Evolutionary conservation across 2,888 invertebrate species (phyloP).

Genomic region (Frankliniella intonsa): DNA sequence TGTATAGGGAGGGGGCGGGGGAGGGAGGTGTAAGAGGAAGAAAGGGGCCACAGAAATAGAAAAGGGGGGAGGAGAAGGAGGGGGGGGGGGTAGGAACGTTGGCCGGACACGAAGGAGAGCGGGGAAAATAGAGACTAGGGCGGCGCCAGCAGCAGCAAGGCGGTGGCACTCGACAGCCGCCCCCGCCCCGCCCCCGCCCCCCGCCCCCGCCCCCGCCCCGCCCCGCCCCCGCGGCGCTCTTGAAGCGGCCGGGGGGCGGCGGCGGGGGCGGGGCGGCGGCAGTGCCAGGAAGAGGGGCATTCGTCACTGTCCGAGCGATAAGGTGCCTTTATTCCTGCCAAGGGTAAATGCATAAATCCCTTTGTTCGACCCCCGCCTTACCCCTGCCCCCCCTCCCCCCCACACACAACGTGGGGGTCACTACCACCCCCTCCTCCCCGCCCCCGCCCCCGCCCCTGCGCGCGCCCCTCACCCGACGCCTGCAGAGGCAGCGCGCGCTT

Average conservation of each 20-base stretch:
- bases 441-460: background rate
- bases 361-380: background rate
- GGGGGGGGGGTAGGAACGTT: too few species aligned
- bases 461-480: background rate
- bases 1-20: too few species aligned
- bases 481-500: background rate
- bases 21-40: too few species aligned
- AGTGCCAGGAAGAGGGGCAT: conserved; percentile 22
- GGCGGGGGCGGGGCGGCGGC: background rate
- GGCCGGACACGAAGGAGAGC: too few species aligned
- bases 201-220: background rate
- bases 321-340: conserved; percentile 22
- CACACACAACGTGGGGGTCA: too few species aligned
- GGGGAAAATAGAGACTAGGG: too few species aligned
- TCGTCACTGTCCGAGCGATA: conserved; percentile 16
- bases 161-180: too few species aligned
- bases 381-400: background rate
- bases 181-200: background rate
- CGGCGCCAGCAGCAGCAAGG: too few species aligned
- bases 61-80: too few species aligned
- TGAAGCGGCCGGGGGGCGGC: background rate
- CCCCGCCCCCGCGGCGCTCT: too few species aligned
- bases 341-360: conserved; percentile 24
- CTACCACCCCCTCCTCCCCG: too few species aligned
- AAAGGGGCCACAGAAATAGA: too few species aligned